Evolutionary conservation across 1,140 invertebrate species (phyloP), one percentile per base, ranked within the genome.

Genomic region (Ganaspis sp.): DNA sequence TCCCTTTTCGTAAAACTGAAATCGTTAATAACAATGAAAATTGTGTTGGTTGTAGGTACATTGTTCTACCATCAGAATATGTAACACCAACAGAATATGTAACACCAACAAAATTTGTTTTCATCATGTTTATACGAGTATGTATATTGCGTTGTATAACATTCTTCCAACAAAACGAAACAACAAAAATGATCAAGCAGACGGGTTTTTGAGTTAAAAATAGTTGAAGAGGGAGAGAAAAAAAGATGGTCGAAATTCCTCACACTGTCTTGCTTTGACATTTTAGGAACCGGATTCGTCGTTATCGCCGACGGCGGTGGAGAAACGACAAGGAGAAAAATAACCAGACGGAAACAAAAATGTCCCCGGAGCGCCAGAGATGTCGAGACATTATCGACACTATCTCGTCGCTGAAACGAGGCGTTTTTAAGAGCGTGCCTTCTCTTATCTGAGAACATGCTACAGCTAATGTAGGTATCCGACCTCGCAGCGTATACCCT

Each of bases 391-490:
- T 49, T n/a, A 49, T 49, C 45, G 45, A 49, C 45, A 49, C 45
- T 49, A 49, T 49, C 45, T 49, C 45, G 45, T 49, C 17, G 45
- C 45, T 49, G 45, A 79, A 77, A 78, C 75, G 71, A 77, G 75
- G 58, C 75, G 73, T 84, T 85, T 83, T 85, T 83, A 86, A 87
- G 85, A 84, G 81, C 40, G 76, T 58, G 78, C 74, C 78, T 76
- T 70, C 58, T 75, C 82, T 87, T 87, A 85, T 86, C 85, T 79
- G 70, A 26, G 79, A 86, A 86, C 85, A 87, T 86, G 85, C 78
- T 81, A 78, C 82, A 71, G 81, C 80, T 87, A 87, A 87, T 86
- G 85, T 84, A 85, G 77, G 78, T 87, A 80, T 79, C 58, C 77
- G 37, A 78, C 69, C 73, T 72, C 70, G 23, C 70, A 17, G 34